phyloP scores from a whole-genome alignment of 2,888 invertebrate species.

The Micropterix aruncella region DNA sequence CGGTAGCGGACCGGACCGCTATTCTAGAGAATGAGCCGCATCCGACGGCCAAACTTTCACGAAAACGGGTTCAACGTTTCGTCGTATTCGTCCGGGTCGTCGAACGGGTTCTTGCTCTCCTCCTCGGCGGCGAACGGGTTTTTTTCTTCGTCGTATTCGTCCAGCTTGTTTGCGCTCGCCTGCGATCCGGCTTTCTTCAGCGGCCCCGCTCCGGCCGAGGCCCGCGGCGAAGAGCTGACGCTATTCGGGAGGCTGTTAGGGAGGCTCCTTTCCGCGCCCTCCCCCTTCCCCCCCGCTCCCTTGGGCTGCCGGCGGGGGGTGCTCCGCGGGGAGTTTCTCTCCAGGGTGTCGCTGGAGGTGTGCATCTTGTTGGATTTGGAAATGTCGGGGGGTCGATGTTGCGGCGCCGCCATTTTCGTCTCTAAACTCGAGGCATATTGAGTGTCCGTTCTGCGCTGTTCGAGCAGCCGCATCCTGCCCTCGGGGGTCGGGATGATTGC shows the following conservation, averaged over 20 bases:
- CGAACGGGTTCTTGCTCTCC: slow-evolving; percentile 40
- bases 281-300: neutral
- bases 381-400: slow-evolving; percentile 1
- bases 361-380: neutral
- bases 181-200: slow-evolving; percentile 17
- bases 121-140: slow-evolving; percentile 49
- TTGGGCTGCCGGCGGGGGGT: neutral
- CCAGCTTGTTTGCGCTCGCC: slow-evolving; percentile 25
- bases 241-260: slow-evolving; percentile 13
- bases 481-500: slow-evolving; percentile 37
- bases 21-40: too few relatives aligned
- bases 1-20: too few relatives aligned
- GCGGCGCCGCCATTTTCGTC: slow-evolving; percentile 33
- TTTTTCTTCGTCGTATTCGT: slow-evolving; percentile 41
- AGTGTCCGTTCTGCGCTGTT: slow-evolving; percentile 20
- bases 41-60: too few relatives aligned
- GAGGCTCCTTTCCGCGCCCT: too few relatives aligned
- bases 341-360: neutral
- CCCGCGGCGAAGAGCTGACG: slow-evolving; percentile 17
- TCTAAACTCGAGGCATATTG: slow-evolving; percentile 48
- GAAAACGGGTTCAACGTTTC: slow-evolving; percentile 63
- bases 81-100: slow-evolving; percentile 51
- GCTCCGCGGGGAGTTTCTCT: neutral
- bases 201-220: slow-evolving; percentile 12
- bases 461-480: slow-evolving; percentile 40